Conservation (phyloP, 2,888 invertebrate species). For the Plemyria rubiginata region DNA sequence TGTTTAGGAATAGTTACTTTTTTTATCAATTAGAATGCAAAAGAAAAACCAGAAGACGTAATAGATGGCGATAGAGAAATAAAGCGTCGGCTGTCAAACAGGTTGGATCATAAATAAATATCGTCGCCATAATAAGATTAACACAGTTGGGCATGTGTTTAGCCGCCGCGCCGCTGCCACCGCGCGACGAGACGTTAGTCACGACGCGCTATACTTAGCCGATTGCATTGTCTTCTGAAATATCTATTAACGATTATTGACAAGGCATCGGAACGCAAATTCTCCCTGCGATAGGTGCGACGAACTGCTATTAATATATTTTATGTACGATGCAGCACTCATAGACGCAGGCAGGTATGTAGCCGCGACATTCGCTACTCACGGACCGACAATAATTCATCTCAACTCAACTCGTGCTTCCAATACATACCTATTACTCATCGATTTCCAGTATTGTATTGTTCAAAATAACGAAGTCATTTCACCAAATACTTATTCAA, state of each 20-base stretch:
- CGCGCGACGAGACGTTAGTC: conserved; percentile 76
- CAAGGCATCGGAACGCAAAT: conserved; percentile 84
- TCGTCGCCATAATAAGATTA: conserved; percentile 81
- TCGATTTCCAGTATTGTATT: conserved; percentile 31
- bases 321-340: conserved; percentile 67
- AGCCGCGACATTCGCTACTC: conserved; percentile 46
- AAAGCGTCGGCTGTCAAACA: conserved; percentile 72
- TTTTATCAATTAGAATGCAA: conserved; percentile 38
- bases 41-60: conserved; percentile 30
- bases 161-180: conserved; percentile 43
- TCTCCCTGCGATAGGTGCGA: conserved; percentile 80
- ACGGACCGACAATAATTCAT: conserved; percentile 31
- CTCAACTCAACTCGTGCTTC: conserved; percentile 27
- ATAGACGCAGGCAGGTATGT: conserved; percentile 55
- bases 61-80: conserved; percentile 53
- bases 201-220: conserved; percentile 79
- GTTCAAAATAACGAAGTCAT: conserved; percentile 35
- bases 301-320: conserved; percentile 83
- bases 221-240: conserved; percentile 84
- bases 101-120: conserved; percentile 78
- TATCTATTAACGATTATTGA: conserved; percentile 85
- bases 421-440: conserved; percentile 33
- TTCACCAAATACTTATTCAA: conserved; percentile 29
- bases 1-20: conserved; percentile 39
- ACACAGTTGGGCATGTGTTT: conserved; percentile 72